Evolutionary conservation across 2,113 vertebrate genomes (phyloP), one percentile per base, ranked within the genome.

Genomic region (Thamnaconus septentrionalis): DNA sequence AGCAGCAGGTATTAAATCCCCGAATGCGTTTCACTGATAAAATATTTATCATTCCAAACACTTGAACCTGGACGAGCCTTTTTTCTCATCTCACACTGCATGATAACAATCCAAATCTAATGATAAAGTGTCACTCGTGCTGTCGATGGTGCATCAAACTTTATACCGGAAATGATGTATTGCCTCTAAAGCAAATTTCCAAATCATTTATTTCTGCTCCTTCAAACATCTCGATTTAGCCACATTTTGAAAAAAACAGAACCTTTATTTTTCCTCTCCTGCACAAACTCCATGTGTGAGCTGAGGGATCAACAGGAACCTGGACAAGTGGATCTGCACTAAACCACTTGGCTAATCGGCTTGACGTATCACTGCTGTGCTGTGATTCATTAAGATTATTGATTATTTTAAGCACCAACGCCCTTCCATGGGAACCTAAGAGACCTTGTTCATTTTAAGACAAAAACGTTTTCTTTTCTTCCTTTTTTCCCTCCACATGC

Each of bases 321-420:
- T 73, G 63, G 54, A 42, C 80, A 84, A 81, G 84, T 77, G 59
- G 89, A 88, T 90, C 85, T 80, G 61, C 78, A 31, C 63, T 91
- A 91, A 91, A 89, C 87, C 84, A 31, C 79, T 91, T 88, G 85
- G 79, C 58, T 92, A 91, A 92, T 88, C 53, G 87, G 90, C 88
- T 92, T 91, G 82, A 48, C 64, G 52, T 85, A 82, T 87, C 62
- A 51, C 79, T 69, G 78, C 67, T 63, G 59, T 66, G 64, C 78
- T 72, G 69, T 71, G 81, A 87, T 87, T 90, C 70, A 75, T 85
- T 82, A 79, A 85, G 77, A 78, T 81, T 78, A 84, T 69, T 76
- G 80, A 82, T 87, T 79, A 53, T 88, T 76, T 84, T 89, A 90
- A 90, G 85, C 69, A 64, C 76, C 78, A 79, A 66, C 8, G 75